phyloP scores from a whole-genome alignment of 2,797 vertebrate genomes.

The Amphiprion clarkii region DNA sequence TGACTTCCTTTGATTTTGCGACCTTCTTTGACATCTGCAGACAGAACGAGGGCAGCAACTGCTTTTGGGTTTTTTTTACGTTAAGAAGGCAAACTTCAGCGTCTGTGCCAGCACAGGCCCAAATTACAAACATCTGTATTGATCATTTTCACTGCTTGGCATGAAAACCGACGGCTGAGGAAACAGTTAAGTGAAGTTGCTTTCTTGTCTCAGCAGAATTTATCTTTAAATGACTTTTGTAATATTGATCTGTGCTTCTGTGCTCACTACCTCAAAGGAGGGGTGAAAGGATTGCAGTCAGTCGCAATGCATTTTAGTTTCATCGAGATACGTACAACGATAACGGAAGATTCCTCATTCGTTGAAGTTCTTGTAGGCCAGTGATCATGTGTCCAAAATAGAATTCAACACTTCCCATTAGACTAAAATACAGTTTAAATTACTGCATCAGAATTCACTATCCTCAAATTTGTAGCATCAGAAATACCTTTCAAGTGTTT shows the following conservation, averaged over 20 bases:
- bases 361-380: not conserved
- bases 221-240: not conserved
- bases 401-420: not conserved
- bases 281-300: not conserved
- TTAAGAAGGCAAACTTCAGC: slow-evolving; percentile 21
- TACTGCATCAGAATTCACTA: not conserved
- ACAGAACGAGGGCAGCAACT: slow-evolving; percentile 60
- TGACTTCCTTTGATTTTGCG: slow-evolving; percentile 49
- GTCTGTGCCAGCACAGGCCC: slow-evolving; percentile 16
- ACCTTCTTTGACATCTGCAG: slow-evolving; percentile 81
- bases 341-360: not conserved
- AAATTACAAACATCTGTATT: slow-evolving; percentile 1
- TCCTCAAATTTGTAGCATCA: not conserved
- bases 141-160: not conserved
- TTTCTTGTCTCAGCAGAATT: not conserved
- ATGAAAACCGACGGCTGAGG: not conserved
- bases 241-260: not conserved
- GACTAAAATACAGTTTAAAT: not conserved
- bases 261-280: not conserved
- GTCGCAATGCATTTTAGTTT: not conserved
- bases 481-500: not conserved
- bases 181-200: not conserved
- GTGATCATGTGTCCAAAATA: too few species aligned
- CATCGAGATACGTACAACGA: not conserved
- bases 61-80: slow-evolving; percentile 7